A percentile compares a stretch with the other conserved stretches of the same genome.
Conservation (phyloP, 2,888 invertebrate species). For the Ypsolopha sequella region DNA sequence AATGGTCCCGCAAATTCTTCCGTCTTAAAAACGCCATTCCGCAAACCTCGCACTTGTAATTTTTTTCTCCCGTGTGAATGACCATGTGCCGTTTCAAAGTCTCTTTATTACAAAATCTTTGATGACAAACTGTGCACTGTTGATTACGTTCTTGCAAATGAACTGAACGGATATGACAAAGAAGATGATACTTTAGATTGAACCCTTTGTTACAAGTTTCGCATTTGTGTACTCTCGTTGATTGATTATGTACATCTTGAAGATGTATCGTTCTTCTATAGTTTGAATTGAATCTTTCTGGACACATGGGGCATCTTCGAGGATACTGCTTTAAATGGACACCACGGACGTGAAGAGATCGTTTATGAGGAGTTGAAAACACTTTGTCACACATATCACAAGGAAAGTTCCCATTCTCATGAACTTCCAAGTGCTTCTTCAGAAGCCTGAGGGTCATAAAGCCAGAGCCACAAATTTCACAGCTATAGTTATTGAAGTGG, state of each 20-base stretch:
- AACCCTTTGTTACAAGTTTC: constrained; percentile 55
- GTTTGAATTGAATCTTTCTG: constrained; percentile 57
- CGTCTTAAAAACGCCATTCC: constrained; percentile 59
- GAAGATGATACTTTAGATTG: constrained; percentile 52
- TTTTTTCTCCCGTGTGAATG: constrained; percentile 68
- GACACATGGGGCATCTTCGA: constrained; percentile 54
- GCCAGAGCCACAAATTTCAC: constrained; percentile 56
- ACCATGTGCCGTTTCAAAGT: constrained; percentile 69
- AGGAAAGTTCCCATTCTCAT: constrained; percentile 52
- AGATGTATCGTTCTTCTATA: constrained; percentile 58
- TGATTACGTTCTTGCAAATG: constrained; percentile 62
- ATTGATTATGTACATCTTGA: constrained; percentile 57
- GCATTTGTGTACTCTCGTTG: constrained; percentile 56
- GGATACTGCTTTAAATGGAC: constrained; percentile 55
- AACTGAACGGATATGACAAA: constrained; percentile 54
- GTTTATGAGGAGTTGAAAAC: constrained; percentile 51
- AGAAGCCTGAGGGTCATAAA: constrained; percentile 55
- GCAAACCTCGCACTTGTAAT: constrained; percentile 66
- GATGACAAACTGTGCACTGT: constrained; percentile 64
- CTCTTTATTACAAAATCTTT: constrained; percentile 66
- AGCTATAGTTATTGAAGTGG: constrained; percentile 60
- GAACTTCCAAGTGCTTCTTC: constrained; percentile 58
- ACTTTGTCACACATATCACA: constrained; percentile 53
- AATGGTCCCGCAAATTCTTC: constrained; percentile 57
- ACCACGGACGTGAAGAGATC: constrained; percentile 47